Evolutionary conservation across 2,888 invertebrate genomes (phyloP).

Genomic region (Tetramorium bicarinatum): DNA sequence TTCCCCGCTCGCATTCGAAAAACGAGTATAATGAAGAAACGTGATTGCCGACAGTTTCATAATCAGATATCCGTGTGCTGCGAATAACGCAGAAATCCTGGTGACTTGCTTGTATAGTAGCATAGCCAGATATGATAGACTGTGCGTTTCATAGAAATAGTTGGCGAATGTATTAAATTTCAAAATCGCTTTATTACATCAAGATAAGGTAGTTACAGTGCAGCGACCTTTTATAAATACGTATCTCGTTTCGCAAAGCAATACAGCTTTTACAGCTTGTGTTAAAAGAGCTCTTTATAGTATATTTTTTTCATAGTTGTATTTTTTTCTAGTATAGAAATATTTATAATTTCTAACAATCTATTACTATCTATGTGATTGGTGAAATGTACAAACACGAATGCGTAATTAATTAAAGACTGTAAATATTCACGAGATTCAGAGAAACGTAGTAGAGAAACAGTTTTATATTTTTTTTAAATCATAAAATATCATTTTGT

Average conservation of each 20-base stretch:
- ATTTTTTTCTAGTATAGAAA: not conserved
- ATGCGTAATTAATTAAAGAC: conserved; percentile 4
- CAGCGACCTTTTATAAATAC: not conserved
- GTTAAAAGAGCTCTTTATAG: not conserved
- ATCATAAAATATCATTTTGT: conserved; percentile 10
- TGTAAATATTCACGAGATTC: conserved; percentile 21
- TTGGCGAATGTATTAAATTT: not conserved
- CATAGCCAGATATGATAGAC: not conserved
- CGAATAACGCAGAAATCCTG: conserved; percentile 28
- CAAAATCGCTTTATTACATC: not conserved
- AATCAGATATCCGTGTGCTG: conserved; percentile 32
- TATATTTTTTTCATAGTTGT: not conserved
- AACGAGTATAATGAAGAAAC: conserved; percentile 32
- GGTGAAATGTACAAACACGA: not conserved
- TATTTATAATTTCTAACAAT: not conserved
- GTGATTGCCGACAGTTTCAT: conserved; percentile 49
- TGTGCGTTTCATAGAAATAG: not conserved
- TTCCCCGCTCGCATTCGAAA: conserved; percentile 26
- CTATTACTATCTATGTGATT: not conserved
- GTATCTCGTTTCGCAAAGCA: not conserved
- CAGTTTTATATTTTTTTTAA: conserved; percentile 1
- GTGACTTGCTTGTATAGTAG: not conserved
- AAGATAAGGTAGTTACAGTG: not conserved
- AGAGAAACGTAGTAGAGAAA: not conserved
- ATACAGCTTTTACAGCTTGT: not conserved